phyloP scores from a whole-genome alignment of 2,113 vertebrate genomes.

The Columbina picui region DNA sequence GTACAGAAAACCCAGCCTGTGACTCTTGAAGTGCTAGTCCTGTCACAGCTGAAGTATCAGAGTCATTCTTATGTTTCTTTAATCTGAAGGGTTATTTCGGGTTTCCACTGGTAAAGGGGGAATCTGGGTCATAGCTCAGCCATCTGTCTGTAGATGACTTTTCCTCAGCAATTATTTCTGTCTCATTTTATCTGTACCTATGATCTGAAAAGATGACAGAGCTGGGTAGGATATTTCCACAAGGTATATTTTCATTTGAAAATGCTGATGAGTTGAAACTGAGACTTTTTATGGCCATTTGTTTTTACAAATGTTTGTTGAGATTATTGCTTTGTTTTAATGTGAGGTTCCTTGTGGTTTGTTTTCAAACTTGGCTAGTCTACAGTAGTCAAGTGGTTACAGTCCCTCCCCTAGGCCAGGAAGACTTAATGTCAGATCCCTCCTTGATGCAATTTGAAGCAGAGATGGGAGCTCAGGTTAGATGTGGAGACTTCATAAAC shows the following conservation, averaged over 20 bases:
- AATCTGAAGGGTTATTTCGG: conserved; percentile 16
- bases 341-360: background rate
- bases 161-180: conserved; percentile 36
- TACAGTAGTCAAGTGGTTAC: background rate
- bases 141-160: conserved; percentile 34
- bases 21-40: background rate
- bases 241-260: background rate
- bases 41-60: background rate
- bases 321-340: background rate
- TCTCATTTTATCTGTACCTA: background rate
- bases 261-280: background rate
- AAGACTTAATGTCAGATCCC: background rate
- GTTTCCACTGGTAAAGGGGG: conserved; percentile 14
- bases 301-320: background rate
- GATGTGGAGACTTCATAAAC: background rate
- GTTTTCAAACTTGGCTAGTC: background rate
- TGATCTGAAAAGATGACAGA: background rate
- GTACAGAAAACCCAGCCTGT: background rate
- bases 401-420: background rate
- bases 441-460: background rate
- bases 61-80: background rate
- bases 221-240: background rate
- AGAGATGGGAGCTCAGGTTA: background rate
- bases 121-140: conserved; percentile 56
- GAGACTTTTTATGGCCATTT: background rate